Evolutionary conservation across 2,797 vertebrate species (phyloP), one percentile per base, ranked within the genome.

Genomic region (Megaceryle alcyon): DNA sequence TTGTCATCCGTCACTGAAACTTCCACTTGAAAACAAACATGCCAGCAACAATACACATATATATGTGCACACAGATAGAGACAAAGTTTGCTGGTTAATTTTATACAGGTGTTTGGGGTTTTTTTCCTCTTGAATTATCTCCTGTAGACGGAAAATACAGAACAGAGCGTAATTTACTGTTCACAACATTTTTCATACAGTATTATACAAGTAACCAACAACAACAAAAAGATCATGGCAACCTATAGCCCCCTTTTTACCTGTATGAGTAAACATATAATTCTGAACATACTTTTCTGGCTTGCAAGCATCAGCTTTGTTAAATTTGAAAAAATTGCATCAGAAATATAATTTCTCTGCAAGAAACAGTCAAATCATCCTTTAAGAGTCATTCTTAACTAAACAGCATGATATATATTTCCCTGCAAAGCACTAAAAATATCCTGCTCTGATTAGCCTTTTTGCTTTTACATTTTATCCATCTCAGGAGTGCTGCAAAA

Each of bases 281-380:
- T 83, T 78, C 54, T 80, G 64, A 44, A 25, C 25, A 15, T 10
- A 35, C 33, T 21, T 48, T 22, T 37, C 61, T 59, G 57, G 14
- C 77, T 72, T 7, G 25, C 21, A 25, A 72, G 22, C 12, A 29
- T 68, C 59, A 19, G n/a, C 56, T 80, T 48, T 65, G 69, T 37
- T 76, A 41, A 37, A 3, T 84, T 81, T 48, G 49, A 12, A 33
- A 93, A 77, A 77, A 35, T n/a, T 57, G 41, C 39, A 82, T 54
- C 94, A 95, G 48, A 96, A 68, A 81, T 29, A n/a, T 70, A 39
- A 90, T 64, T 90, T 63, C 59, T 83, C 66, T 37, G 37, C 28
- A 60, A 75, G 57, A 69, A 94, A 63, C 33, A 63, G 63, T 59
- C 25, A 68, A 87, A 85, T 77, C 57, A 75, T 13, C 12, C 6